Base-by-base conservation (phyloP, 2,113 vertebrate genomes). In the Microcebus tavaratra region DNA sequence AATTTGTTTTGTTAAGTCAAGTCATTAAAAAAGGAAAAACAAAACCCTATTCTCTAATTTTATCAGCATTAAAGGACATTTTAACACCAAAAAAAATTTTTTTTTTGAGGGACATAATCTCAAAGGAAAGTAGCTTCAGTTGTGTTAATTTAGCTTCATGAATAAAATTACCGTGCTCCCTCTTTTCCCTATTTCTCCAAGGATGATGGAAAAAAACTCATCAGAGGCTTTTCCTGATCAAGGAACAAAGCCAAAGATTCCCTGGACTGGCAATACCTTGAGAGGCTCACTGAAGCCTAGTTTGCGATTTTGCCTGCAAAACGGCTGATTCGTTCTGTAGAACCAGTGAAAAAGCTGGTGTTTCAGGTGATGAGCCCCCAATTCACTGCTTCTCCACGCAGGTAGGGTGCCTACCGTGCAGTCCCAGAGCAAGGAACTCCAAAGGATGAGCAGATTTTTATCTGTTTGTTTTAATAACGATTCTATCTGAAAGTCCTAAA, bases 191-290 rank as follows among this genome's bases (percentile, higher is more conserved):
- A 0, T 50, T 73, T 93, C 78, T 68, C 23, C 25, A 61, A 61
- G 29, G 23, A 73, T 6, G 34, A 83, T 36, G 55, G 18, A 59
- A 75, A 75, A 57, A 39, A 34, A 34, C 25, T 73, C 29, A 5
- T 48, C 18, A 48, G 34, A 3, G 55, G 11, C 5, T 15, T 57
- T 73, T 39, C 29, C 18, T 45, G 20, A 65, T 79, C 42, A 18
- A 34, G 34, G 75, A 68, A 55, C 13, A 12, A 53, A 31, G 23
- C 80, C 55, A 9, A 3, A 8, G 10, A 11, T 50, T 67, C n/a
- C 48, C 57, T 65, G 36, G 31, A 39, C 7, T 2, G 39, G 8
- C 2, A 10, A 2, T 9, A n/a, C n/a, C 15, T 14, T 3, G 0
- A 68, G 21, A 67, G 31, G 18, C 67, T 39, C 8, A 5, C 17